Evolutionary conservation across 2,888 invertebrate genomes (phyloP).

Genomic region (Eupithecia subfuscata): DNA sequence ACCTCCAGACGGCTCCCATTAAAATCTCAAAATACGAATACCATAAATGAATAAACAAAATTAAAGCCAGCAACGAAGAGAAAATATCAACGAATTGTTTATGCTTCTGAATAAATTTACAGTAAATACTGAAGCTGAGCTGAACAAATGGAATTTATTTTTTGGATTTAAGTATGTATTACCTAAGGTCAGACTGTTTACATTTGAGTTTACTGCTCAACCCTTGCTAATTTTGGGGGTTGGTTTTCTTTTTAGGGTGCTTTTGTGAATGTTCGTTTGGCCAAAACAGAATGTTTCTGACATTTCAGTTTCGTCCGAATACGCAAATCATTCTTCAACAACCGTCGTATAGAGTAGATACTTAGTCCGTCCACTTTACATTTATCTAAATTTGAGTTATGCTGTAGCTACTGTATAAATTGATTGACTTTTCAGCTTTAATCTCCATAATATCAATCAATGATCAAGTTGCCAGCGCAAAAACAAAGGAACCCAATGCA

Average conservation of each 20-base stretch:
- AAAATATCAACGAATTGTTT: slow-evolving; percentile 30
- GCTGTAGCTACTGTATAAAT: neutral
- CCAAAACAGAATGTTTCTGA: neutral
- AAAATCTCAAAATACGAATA: slow-evolving; percentile 29
- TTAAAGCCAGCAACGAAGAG: slow-evolving; percentile 21
- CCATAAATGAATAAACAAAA: slow-evolving; percentile 26
- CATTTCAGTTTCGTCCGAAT: slow-evolving; percentile 6
- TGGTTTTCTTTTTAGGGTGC: slow-evolving; percentile 14
- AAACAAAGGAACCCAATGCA: slow-evolving; percentile 1
- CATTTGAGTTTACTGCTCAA: slow-evolving; percentile 38
- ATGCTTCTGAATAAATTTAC: slow-evolving; percentile 43
- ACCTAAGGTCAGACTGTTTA: slow-evolving; percentile 38
- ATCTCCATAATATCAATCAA: slow-evolving; percentile 5
- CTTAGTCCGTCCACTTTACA: neutral
- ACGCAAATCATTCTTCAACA: neutral
- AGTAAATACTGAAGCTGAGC: slow-evolving; percentile 38
- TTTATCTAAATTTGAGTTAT: neutral
- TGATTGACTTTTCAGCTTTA: neutral
- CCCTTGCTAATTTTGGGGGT: slow-evolving; percentile 42
- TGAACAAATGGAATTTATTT: slow-evolving; percentile 38
- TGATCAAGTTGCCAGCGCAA: neutral
- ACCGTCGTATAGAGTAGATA: neutral
- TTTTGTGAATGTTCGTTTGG: neutral
- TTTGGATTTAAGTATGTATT: slow-evolving; percentile 42
- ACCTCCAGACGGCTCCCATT: slow-evolving; percentile 14